Evolutionary conservation across 1,140 invertebrate genomes (phyloP), one percentile per base, ranked within the genome.

Genomic region (Hylaeus anthracinus): DNA sequence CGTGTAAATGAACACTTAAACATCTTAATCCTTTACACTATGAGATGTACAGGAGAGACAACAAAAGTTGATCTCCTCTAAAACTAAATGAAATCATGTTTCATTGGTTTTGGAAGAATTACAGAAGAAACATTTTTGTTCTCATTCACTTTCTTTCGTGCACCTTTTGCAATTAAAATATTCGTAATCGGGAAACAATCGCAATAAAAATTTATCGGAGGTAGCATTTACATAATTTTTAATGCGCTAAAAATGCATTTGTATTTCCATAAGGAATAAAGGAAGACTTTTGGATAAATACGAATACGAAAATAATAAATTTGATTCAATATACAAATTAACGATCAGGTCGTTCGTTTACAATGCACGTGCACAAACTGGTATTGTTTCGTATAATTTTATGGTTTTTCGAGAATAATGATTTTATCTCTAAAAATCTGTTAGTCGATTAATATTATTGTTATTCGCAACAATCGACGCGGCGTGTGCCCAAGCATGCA

Each of bases 171-270:
- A 70, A 70, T 60, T 51, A 12, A 58, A 48, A 5, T 63, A 15
- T 66, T 26, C 12, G 10, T 60, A 73, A 51, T 12, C 51, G 10
- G 5, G 41, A 74, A 79, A 64, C 39, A 55, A 65, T 41, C 41
- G n/a, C 51, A 67, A 45, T 72, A 1, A 51, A 74, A 67, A 73
- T 74, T 72, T 63, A 65, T 26, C 37, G 10, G 77, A 73, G 78
- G 78, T 69, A 69, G 79, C 79, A 61, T 69, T 64, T 73, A 48
- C 45, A 75, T 45, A 39, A 61, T 80, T 69, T 48, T n/a, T 41
- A 67, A 0, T 39, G 48, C 0, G n/a, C 43, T 69, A 75, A 53
- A 74, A 65, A 61, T 39, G 14, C 39, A 67, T 69, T 60, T 26
- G 51, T 15, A 48, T 56, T 66, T 53, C 5, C 51, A 65, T 79